Conservation (phyloP, 2,797 vertebrate genomes). For the Micrastur ruficollis region DNA sequence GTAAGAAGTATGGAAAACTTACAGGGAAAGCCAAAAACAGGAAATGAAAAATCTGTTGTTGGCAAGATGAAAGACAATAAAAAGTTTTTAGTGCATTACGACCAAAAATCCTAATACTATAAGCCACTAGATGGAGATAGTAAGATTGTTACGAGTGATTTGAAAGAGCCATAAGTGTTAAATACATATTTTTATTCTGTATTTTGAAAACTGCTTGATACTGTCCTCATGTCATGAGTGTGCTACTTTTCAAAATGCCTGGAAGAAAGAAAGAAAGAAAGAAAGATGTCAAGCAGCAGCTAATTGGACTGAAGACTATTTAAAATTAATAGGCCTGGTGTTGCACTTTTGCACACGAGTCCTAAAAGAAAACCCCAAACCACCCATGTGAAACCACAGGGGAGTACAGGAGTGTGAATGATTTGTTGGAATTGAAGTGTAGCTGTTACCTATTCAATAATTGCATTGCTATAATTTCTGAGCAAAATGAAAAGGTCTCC, state of each 20-base stretch:
- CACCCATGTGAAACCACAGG: not conserved
- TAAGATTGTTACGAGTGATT: slow-evolving; percentile 8
- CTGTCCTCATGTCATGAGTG: not conserved
- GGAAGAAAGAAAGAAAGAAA: not conserved
- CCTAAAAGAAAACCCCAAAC: not conserved
- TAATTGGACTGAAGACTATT: not conserved
- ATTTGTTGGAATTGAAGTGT: not conserved
- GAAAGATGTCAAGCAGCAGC: not conserved
- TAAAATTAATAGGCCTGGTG: not conserved
- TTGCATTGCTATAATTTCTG: not conserved
- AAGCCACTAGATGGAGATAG: slow-evolving; percentile 67
- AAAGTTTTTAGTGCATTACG: not conserved
- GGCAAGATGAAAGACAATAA: not conserved
- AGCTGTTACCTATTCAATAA: not conserved
- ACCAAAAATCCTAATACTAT: not conserved
- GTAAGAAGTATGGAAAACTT: not conserved
- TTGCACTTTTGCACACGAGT: not conserved
- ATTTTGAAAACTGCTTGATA: not conserved
- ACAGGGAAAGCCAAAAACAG: not conserved
- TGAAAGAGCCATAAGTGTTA: not conserved
- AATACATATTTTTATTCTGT: not conserved
- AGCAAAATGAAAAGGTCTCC: not conserved
- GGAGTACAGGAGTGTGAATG: not conserved
- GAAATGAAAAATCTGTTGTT: not conserved
- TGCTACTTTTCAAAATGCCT: not conserved